phyloP scores from a whole-genome alignment of 2,888 invertebrate genomes.

The Macrosiphum euphorbiae region DNA sequence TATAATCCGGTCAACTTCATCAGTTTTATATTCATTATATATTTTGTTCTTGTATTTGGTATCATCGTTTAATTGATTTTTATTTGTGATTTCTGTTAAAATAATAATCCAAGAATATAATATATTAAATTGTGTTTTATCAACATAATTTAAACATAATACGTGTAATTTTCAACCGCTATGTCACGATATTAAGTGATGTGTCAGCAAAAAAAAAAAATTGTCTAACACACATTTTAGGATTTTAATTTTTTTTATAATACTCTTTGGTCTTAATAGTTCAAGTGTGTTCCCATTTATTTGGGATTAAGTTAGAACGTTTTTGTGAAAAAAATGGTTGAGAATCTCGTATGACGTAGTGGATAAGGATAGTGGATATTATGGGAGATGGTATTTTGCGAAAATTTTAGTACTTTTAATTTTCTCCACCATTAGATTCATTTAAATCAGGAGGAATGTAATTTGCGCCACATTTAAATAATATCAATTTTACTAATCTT shows the following conservation, averaged over 20 bases:
- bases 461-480: too few relatives aligned
- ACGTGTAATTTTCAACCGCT: background rate
- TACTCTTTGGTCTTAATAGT: background rate
- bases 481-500: too few relatives aligned
- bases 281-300: background rate
- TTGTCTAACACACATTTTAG: background rate
- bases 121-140: background rate
- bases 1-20: slow-evolving; percentile 16
- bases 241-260: background rate
- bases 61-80: background rate
- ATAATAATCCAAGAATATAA: background rate
- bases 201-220: background rate
- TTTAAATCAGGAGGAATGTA: too few relatives aligned
- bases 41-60: background rate
- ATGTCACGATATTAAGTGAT: background rate
- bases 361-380: background rate
- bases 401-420: too few relatives aligned
- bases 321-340: background rate
- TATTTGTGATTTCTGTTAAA: background rate
- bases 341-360: background rate
- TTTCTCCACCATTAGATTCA: too few relatives aligned
- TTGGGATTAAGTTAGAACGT: background rate
- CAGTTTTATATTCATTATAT: slow-evolving; percentile 17
- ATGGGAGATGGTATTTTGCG: too few relatives aligned
- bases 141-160: background rate